Conservation (phyloP, 1,140 invertebrate genomes). For the Riptortus pedestris region DNA sequence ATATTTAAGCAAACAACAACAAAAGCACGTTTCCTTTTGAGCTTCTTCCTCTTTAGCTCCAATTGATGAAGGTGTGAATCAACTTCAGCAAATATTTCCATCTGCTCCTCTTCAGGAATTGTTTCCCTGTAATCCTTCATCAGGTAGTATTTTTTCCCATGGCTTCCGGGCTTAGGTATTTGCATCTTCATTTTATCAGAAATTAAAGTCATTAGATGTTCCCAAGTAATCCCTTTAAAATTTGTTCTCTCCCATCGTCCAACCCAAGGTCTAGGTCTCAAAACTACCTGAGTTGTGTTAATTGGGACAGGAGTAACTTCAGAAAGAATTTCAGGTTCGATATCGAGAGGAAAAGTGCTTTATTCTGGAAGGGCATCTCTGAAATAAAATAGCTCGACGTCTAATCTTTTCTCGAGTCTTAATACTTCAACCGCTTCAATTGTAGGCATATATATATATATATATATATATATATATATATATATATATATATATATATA, state of each 20-base stretch:
- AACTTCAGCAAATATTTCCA: constrained; percentile 73
- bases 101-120: constrained; percentile 78
- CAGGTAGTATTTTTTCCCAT: constrained; percentile 85
- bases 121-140: constrained; percentile 87
- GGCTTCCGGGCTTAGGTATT: constrained; percentile 48
- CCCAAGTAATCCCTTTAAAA: constrained; percentile 58
- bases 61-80: constrained; percentile 60
- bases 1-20: no score
- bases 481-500: no score
- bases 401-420: constrained; percentile 84
- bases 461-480: no score
- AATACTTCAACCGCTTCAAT: constrained; percentile 82
- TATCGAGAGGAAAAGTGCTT: constrained; percentile 85
- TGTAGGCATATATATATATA: constrained; percentile 90
- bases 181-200: constrained; percentile 49
- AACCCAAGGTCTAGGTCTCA: constrained; percentile 79
- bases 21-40: constrained; percentile 55
- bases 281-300: constrained; percentile 68
- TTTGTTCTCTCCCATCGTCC: constrained; percentile 72
- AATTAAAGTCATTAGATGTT: constrained; percentile 46
- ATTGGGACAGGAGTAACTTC: constrained; percentile 72
- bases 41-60: constrained; percentile 52
- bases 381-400: constrained; percentile 81
- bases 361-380: constrained; percentile 88
- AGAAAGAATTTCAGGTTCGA: constrained; percentile 69